Percentiles rank a stretch among this genome's conserved stretches.
These are phyloP conservation scores for Synodontis membranacea DNA, from an alignment of 2,113 vertebrate species.

Conservation along the genomic window DNA sequence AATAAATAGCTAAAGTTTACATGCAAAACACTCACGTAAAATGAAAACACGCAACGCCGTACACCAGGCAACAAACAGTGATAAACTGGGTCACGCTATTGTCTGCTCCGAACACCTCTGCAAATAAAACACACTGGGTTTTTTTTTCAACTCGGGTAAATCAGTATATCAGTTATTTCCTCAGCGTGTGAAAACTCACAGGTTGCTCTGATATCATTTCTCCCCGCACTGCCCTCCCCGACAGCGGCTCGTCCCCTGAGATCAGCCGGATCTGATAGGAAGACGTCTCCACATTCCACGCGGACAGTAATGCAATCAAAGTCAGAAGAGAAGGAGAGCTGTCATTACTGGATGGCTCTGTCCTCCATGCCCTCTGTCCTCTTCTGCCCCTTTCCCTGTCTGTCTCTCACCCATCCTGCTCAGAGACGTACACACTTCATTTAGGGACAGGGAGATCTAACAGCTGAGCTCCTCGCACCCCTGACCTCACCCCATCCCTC, in stretches of 20 bases:
- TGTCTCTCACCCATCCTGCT: background rate
- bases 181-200: conserved; percentile 24
- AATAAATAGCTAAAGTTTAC: background rate
- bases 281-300: conserved; percentile 42
- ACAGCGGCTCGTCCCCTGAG: conserved; percentile 32
- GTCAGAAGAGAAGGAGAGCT: conserved; percentile 25
- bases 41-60: background rate
- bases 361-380: conserved; percentile 19
- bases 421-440: conserved; percentile 34
- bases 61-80: background rate
- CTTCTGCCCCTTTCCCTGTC: conserved; percentile 8
- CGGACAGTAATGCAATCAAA: conserved; percentile 46
- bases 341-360: background rate
- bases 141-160: conserved; percentile 1
- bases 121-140: conserved; percentile 29
- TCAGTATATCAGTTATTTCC: background rate
- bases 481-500: conserved; percentile 40
- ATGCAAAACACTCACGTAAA: background rate
- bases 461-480: conserved; percentile 28
- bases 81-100: conserved; percentile 19
- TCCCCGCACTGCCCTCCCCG: conserved; percentile 19
- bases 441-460: conserved; percentile 37
- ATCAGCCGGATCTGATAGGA: conserved; percentile 47
- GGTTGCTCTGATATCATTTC: conserved; percentile 45
- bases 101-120: conserved; percentile 7